Conservation (phyloP, 1,140 invertebrate genomes). For the Ceratina japonica region DNA sequence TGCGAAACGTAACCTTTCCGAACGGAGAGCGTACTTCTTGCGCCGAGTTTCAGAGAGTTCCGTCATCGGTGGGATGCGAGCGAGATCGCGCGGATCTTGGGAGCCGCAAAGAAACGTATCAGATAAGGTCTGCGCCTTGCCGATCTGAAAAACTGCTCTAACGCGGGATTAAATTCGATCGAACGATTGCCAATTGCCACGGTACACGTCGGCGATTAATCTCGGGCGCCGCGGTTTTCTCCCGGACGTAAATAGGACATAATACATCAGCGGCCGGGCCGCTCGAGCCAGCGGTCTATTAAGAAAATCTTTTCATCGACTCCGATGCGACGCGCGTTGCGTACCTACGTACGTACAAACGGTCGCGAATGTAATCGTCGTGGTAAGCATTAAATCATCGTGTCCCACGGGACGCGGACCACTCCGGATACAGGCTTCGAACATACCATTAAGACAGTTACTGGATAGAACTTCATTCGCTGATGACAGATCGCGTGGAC, state of each 20-base stretch:
- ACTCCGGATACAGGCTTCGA: background rate
- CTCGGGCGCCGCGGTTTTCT: slow-evolving; percentile 36
- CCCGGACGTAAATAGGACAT: slow-evolving; percentile 36
- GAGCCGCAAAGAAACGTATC: slow-evolving; percentile 40
- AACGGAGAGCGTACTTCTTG: no score
- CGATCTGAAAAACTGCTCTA: slow-evolving; percentile 30
- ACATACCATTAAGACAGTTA: slow-evolving; percentile 5
- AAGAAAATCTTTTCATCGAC: slow-evolving; percentile 36
- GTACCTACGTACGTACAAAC: no score
- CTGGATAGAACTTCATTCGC: background rate
- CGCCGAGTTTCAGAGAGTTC: background rate
- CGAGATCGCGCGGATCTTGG: background rate
- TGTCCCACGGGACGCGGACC: background rate
- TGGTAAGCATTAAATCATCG: slow-evolving; percentile 19
- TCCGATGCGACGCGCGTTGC: no score
- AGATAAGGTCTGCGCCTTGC: slow-evolving; percentile 28
- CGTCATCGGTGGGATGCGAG: slow-evolving; percentile 6
- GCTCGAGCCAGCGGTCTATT: slow-evolving; percentile 27
- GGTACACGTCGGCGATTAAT: slow-evolving; percentile 43
- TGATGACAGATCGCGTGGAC: slow-evolving; percentile 19
- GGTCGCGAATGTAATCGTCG: slow-evolving; percentile 10
- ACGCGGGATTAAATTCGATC: slow-evolving; percentile 37
- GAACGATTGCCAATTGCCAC: slow-evolving; percentile 18
- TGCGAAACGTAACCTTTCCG: slow-evolving; percentile 41
- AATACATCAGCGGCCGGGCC: slow-evolving; percentile 8